Percentiles rank a stretch among this genome's conserved stretches.
These are phyloP conservation scores for Hyla sarda DNA, from an alignment of 2,113 vertebrate genomes.

Conservation along the genomic window DNA sequence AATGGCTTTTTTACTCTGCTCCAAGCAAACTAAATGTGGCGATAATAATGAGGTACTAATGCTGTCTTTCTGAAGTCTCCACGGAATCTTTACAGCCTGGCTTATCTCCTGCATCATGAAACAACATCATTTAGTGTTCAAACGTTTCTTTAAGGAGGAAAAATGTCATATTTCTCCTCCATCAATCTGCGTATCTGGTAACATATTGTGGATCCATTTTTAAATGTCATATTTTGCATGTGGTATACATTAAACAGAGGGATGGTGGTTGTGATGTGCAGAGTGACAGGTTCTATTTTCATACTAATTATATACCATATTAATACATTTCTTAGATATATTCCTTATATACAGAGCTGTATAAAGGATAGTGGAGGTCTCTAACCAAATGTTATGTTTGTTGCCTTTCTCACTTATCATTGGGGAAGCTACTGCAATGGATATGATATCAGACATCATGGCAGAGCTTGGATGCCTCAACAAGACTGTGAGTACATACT, in stretches of 20 bases:
- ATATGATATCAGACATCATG: too few species aligned
- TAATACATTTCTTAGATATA: not conserved
- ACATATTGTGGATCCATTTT: slow-evolving; percentile 24
- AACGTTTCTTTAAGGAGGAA: slow-evolving; percentile 81
- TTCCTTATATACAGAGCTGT: not conserved
- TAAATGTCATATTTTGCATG: slow-evolving; percentile 29
- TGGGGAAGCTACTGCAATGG: too few species aligned
- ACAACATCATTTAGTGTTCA: slow-evolving; percentile 82
- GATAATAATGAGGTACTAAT: slow-evolving; percentile 81
- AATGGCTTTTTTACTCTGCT: slow-evolving; percentile 81
- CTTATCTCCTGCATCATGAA: slow-evolving; percentile 84
- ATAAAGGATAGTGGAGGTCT: not conserved
- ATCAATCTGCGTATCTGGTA: slow-evolving; percentile 71
- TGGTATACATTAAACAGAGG: not conserved
- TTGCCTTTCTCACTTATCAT: too few species aligned
- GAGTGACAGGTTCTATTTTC: not conserved
- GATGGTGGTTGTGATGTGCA: not conserved
- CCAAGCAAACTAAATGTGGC: slow-evolving; percentile 83
- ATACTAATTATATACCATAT: not conserved
- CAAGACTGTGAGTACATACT: too few species aligned
- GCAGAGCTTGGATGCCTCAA: too few species aligned
- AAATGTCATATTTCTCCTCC: slow-evolving; percentile 72
- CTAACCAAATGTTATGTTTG: too few species aligned
- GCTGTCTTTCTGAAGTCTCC: slow-evolving; percentile 78
- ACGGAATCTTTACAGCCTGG: slow-evolving; percentile 79